Evolutionary conservation across 2,113 vertebrate species (phyloP), one percentile per base, ranked within the genome.

Genomic region (Condylura cristata): DNA sequence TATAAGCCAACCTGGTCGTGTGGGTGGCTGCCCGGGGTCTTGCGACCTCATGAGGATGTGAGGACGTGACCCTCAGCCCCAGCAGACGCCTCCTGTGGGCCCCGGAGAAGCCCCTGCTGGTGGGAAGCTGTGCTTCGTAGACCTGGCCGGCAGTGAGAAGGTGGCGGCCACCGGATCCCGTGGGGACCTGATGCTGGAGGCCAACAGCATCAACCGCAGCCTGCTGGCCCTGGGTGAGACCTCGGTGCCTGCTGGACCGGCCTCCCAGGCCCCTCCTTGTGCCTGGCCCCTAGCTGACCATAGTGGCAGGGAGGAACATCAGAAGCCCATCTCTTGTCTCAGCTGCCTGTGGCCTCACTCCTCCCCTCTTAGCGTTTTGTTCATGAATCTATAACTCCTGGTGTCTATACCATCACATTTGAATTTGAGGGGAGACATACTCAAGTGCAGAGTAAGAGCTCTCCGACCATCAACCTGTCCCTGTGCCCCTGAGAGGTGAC

Each of bases 181-280:
- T 0, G 98, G 98, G 79, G 97, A 98, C 72, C 97, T 98, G 85
- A 98, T 98, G 0, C 72, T 98, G 4, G 98, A 99, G 58, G 98
- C 98, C 39, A 98, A 98, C 93, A 98, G 95, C 93, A 99, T 99
- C 97, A 98, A 98, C 96, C 98, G 98, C 91, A 98, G 98, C 91
- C 98, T 98, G 48, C 97, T 99, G 91, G 97, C 98, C 0, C 97
- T 98, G 90, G 98, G 98, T 99, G 78, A 97, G 98, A 70, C 48
- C 10, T 0, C 0, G 44, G 24, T 56, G 3, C 78, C n/a, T 1
- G 1, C 8, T 0, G 30, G 34, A 12, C 28, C 20, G 56, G 8
- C 2, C 8, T 63, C 44, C 78, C 1, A 20, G 0, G 44, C 30
- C 56, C 13, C 9, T 74, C 51, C 72, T 53, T 37, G 53, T 1